Base-by-base conservation (phyloP, 2,888 invertebrate species). In the Zeuzera pyrina region DNA sequence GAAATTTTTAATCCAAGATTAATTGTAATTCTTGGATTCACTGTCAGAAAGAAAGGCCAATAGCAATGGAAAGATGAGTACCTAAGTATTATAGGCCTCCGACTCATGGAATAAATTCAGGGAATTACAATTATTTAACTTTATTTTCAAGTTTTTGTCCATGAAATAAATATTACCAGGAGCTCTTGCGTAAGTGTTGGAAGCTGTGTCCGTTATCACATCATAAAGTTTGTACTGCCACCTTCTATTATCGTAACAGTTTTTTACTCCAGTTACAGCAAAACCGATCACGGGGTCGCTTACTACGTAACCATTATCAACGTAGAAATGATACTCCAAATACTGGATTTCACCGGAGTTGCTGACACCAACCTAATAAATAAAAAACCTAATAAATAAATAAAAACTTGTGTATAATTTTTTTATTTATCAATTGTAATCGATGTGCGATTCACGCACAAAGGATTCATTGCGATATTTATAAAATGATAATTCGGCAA, bases 321-420 rank as follows among this genome's bases (percentile, higher is more conserved):
- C 67, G 34, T 84, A 87, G 13, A 87, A 49, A 7, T 69, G 68
- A 26, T 73, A 78, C 33, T 87, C 85, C 15, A 94, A 45, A 34
- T 88, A 88, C 30, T 90, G 87, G 30, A 93, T 89, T 31, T 86
- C 85, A 1, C 93, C 93, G 0, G 84, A 64, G 16, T 84, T 68
- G 47, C 88, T 79, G 0, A 88, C 85, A 3, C 86, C 89, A 6
- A 81, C 57, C 76, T 77, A 2, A 5, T 12, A 10, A 25, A 12
- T 12, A 12, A n/a, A 10, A 11, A 24, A 11, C 12, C 12, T 24
- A 3, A 3, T 8, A 12, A 5, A 7, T 6, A 25, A 10, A 8
- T 12, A 25, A 4, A 11, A 25, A 25, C 11, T 2, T 12, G 2
- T 19, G 2, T 25, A 11, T 12, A 24, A 6, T 7, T 5, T 11